These are phyloP conservation scores for Octomys mimax DNA, from an alignment of 2,797 vertebrate species.

Conservation along the genomic window DNA sequence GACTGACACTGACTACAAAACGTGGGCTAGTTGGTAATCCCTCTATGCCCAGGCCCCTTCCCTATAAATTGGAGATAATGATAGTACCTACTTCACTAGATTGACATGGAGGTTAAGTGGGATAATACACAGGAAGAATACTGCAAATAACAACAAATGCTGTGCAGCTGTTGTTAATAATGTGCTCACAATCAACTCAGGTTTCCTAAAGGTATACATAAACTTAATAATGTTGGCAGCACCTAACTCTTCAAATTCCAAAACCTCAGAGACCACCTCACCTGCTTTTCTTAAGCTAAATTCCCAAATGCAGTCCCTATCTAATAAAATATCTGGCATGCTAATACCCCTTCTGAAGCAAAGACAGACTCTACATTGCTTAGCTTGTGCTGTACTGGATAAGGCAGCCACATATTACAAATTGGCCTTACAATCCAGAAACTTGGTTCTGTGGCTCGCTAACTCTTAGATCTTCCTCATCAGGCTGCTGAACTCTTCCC, in stretches of 20 bases:
- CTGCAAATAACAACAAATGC: neutral
- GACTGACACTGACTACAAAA: neutral
- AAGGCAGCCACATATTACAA: neutral
- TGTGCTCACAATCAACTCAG: neutral
- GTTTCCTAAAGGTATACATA: constrained; percentile 4
- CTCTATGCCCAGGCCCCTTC: neutral
- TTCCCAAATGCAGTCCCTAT: neutral
- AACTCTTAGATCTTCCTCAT: neutral
- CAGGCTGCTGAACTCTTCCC: neutral
- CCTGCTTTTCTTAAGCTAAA: constrained; percentile 7
- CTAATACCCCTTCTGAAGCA: neutral
- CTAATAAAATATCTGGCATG: constrained; percentile 4
- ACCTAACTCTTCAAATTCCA: constrained; percentile 8
- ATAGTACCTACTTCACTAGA: neutral
- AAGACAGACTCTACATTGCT: neutral
- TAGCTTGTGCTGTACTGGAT: neutral
- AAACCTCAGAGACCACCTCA: constrained; percentile 25
- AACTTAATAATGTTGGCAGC: constrained; percentile 29
- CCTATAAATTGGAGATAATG: neutral
- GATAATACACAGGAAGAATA: neutral
- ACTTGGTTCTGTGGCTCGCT: neutral
- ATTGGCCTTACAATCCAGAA: neutral
- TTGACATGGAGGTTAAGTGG: neutral
- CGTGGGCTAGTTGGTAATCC: neutral
- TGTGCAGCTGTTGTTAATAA: neutral